Evolutionary conservation across 2,888 invertebrate genomes (phyloP).

Genomic region (Atrina japonica): DNA sequence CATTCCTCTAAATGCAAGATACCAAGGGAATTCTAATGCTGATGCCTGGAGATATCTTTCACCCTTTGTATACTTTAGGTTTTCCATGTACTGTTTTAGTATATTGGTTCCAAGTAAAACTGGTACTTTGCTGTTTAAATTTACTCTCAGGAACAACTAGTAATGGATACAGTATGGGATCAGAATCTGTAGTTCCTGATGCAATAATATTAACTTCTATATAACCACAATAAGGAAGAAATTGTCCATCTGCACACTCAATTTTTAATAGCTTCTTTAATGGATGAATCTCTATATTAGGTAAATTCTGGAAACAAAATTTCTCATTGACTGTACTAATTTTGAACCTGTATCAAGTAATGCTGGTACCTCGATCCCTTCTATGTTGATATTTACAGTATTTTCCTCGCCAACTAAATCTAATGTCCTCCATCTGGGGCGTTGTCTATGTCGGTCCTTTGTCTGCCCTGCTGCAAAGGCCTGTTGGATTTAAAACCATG

Average conservation of each 20-base stretch:
- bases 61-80: neutral
- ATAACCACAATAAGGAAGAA: conserved; percentile 2
- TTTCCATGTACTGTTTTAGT: neutral
- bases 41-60: conserved; percentile 3
- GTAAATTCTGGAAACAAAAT: no score
- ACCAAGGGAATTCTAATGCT: neutral
- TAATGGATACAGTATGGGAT: neutral
- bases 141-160: conserved; percentile 7
- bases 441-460: neutral
- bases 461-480: neutral
- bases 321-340: neutral
- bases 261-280: no score
- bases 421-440: neutral
- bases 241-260: no score
- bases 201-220: neutral
- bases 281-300: no score
- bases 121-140: conserved; percentile 7
- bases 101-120: conserved; percentile 14
- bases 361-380: neutral
- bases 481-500: neutral
- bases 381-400: neutral
- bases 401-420: no score
- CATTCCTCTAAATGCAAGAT: conserved; percentile 8
- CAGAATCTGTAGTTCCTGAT: neutral
- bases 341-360: no score